phyloP scores from a whole-genome alignment of 2,113 vertebrate genomes.

The Tupaia chinensis region DNA sequence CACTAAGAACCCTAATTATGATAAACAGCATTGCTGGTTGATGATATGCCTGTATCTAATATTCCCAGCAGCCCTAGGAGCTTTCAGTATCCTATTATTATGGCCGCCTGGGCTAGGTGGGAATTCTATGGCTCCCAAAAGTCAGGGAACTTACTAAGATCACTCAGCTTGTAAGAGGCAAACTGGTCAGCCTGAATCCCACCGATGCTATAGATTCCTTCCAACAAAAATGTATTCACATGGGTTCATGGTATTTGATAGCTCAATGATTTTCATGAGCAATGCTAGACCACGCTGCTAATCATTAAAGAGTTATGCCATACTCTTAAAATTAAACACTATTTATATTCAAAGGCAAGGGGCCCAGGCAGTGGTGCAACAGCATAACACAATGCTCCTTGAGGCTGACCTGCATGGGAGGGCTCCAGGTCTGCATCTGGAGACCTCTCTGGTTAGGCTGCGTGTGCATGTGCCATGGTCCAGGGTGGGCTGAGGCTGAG shows the following conservation, averaged over 20 bases:
- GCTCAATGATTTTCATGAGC: background rate
- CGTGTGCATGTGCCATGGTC: too few relatives aligned
- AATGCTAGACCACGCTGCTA: background rate
- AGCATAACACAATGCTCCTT: too few relatives aligned
- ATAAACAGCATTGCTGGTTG: rapidly evolving
- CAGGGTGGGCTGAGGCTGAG: too few relatives aligned
- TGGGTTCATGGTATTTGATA: background rate
- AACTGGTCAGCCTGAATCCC: background rate
- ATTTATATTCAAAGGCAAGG: background rate
- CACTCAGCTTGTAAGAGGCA: background rate
- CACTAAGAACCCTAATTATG: background rate
- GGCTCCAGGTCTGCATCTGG: too few relatives aligned
- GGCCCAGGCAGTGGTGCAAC: too few relatives aligned
- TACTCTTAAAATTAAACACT: background rate
- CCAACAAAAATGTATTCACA: background rate
- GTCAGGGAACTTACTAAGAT: background rate
- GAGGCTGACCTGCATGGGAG: too few relatives aligned
- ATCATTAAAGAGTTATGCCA: background rate
- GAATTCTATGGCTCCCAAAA: background rate
- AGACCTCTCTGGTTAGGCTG: too few relatives aligned
- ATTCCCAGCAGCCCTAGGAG: too few relatives aligned
- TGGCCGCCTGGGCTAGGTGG: background rate
- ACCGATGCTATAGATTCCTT: background rate
- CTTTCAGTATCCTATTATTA: too few relatives aligned
- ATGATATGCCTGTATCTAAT: background rate